phyloP scores from a whole-genome alignment of 1,140 invertebrate species.

The Atta cephalotes region DNA sequence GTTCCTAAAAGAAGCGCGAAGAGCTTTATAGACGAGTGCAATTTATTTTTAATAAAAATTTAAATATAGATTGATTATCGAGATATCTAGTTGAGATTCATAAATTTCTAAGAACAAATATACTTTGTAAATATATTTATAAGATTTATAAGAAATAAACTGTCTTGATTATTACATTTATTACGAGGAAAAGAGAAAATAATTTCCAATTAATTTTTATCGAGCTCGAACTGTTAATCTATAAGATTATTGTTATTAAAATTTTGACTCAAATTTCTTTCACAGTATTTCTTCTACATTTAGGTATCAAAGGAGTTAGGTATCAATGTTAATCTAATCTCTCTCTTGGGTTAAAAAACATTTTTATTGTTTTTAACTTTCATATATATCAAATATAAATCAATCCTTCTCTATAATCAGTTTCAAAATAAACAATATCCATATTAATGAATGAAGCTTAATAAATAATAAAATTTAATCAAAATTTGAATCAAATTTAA shows the following conservation, averaged over 20 bases:
- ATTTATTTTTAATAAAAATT: neutral
- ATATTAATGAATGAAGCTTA: too few species aligned
- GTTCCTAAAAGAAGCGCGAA: constrained; percentile 23
- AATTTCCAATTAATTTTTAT: neutral
- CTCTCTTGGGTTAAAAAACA: too few species aligned
- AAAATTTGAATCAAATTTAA: too few species aligned
- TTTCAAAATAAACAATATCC: too few species aligned
- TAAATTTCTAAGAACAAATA: neutral
- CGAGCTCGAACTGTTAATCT: neutral
- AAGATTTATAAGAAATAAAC: neutral
- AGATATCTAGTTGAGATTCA: neutral
- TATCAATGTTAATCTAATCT: too few species aligned
- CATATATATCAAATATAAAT: too few species aligned
- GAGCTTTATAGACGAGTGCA: constrained; percentile 5
- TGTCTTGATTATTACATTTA: neutral
- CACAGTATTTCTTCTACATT: neutral
- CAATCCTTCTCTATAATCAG: too few species aligned
- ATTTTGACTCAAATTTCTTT: neutral
- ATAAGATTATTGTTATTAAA: neutral
- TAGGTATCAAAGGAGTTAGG: too few species aligned
- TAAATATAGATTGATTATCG: constrained; percentile 24
- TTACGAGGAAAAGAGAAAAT: neutral
- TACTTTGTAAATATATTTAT: neutral
- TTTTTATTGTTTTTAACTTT: too few species aligned
- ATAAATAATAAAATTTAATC: too few species aligned